Percentiles rank a stretch among this genome's conserved stretches.
Evolutionary conservation across 37 sponge, comb jelly and placozoan genomes (phyloP).

Genomic region (Beroe ovata): DNA sequence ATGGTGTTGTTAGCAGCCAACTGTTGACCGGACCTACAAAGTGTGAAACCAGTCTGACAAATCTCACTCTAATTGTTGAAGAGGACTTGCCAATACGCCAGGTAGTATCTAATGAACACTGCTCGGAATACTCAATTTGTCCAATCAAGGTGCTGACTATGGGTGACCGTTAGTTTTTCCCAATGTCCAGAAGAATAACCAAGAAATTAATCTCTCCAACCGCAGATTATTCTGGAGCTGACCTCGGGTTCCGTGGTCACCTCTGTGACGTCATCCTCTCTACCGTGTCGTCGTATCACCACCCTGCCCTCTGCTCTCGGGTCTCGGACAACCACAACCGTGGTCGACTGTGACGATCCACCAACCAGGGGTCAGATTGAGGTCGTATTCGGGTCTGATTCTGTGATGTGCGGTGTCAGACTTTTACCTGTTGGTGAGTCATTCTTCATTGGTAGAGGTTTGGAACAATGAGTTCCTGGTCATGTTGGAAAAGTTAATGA

Average conservation of each 20-base stretch:
- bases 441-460: too few species aligned
- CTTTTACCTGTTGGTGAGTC: background rate
- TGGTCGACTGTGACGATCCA: background rate
- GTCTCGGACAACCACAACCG: background rate
- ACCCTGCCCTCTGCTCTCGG: background rate
- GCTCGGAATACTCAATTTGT: too few species aligned
- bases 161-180: too few species aligned
- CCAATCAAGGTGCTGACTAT: too few species aligned
- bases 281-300: background rate
- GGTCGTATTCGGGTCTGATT: background rate
- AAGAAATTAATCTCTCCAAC: background rate
- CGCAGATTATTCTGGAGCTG: background rate
- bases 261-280: background rate
- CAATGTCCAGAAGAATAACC: too few species aligned
- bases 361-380: background rate
- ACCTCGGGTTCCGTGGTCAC: background rate
- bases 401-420: background rate
- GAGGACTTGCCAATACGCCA: conserved; percentile 4
- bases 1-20: background rate
- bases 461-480: too few species aligned
- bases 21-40: background rate
- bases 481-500: too few species aligned
- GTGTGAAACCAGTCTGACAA: background rate
- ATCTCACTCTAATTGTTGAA: background rate
- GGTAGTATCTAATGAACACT: too few species aligned